Conservation (phyloP, 2,888 invertebrate species). For the Noctua janthe region DNA sequence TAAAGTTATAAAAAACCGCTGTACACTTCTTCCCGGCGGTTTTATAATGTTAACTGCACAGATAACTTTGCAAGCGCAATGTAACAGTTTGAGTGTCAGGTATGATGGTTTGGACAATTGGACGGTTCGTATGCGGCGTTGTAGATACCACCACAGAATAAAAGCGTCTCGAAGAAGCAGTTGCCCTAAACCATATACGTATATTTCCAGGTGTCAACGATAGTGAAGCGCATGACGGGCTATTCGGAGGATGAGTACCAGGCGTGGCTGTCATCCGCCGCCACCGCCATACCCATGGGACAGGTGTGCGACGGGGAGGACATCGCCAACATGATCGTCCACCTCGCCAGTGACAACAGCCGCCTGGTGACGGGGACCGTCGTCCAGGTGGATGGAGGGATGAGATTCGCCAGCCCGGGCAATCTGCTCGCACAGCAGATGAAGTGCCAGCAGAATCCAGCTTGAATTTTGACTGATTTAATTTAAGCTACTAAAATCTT, state of each 20-base stretch:
- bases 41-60: not conserved
- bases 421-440: conserved; percentile 29
- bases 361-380: conserved; percentile 94
- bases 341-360: conserved; percentile 95
- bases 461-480: not conserved
- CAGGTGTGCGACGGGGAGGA: conserved; percentile 88
- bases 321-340: conserved; percentile 95
- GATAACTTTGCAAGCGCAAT: not conserved
- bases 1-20: not conserved
- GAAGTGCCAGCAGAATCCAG: conserved; percentile 2
- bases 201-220: conserved; percentile 19
- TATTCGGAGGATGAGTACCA: conserved; percentile 65
- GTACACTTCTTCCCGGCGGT: not conserved
- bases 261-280: conserved; percentile 57
- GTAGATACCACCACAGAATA: not conserved
- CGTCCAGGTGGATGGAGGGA: conserved; percentile 70
- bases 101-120: not conserved
- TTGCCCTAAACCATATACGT: not conserved
- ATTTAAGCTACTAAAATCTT: not conserved
- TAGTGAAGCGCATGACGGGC: conserved; percentile 49
- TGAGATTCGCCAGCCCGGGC: conserved; percentile 45
- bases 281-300: conserved; percentile 66
- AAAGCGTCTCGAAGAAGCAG: not conserved
- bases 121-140: not conserved
- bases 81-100: not conserved